Conservation (phyloP, 1,140 invertebrate genomes). For the Aphelinus atriplicis region DNA sequence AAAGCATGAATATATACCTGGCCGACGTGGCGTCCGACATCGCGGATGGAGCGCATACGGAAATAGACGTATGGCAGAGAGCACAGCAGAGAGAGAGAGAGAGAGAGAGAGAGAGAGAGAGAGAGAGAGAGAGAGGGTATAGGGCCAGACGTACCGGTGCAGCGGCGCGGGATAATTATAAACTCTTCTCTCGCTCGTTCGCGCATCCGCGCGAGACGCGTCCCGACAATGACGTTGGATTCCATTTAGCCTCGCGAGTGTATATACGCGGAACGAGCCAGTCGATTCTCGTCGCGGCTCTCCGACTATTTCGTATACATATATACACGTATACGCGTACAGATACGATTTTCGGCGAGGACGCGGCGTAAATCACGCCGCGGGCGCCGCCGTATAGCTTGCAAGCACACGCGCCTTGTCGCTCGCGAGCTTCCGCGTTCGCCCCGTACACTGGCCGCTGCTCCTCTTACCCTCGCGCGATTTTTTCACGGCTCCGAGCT, state of each 20-base stretch:
- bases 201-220: neutral
- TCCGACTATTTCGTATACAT: too few species aligned
- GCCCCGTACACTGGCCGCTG: too few species aligned
- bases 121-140: neutral
- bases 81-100: neutral
- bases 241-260: slow-evolving; percentile 34
- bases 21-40: neutral
- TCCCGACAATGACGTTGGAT: slow-evolving; percentile 46
- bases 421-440: too few species aligned
- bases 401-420: too few species aligned
- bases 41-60: neutral
- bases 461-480: too few species aligned
- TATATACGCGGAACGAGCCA: neutral
- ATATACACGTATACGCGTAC: too few species aligned
- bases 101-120: neutral
- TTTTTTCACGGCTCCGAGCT: too few species aligned
- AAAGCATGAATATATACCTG: slow-evolving; percentile 4
- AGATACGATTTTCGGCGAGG: neutral
- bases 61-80: slow-evolving; percentile 25
- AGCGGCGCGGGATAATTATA: slow-evolving; percentile 47
- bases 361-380: slow-evolving; percentile 22
- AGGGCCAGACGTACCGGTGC: slow-evolving; percentile 37
- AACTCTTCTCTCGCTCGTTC: slow-evolving; percentile 32
- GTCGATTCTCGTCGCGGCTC: neutral
- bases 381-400: too few species aligned